A percentile compares a stretch with the other conserved stretches of the same genome.
Evolutionary conservation across 2,113 vertebrate species (phyloP).

Genomic region (Pandion haliaetus): DNA sequence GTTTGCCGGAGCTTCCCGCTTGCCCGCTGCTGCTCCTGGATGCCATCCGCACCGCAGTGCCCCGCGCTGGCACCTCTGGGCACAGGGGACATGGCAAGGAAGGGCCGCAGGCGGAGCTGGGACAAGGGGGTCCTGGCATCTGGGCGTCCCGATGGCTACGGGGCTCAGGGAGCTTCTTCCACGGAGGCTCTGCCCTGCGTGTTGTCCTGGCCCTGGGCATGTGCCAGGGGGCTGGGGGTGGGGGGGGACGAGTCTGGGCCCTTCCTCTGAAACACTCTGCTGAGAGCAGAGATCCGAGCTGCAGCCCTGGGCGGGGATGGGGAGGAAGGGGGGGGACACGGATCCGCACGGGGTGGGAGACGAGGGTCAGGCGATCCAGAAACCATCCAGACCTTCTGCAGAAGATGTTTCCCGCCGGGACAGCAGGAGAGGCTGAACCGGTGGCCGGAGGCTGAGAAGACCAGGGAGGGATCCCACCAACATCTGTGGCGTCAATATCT

Average conservation of each 20-base stretch:
- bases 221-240: accelerated
- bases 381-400: neutral
- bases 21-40: neutral
- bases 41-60: accelerated
- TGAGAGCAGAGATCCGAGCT: neutral
- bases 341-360: neutral
- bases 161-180: neutral
- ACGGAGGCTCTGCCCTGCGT: accelerated
- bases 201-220: accelerated
- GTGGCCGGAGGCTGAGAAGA: neutral
- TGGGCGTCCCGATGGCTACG: accelerated
- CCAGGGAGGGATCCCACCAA: neutral
- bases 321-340: accelerated
- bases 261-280: neutral
- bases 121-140: neutral
- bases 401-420: neutral
- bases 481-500: neutral
- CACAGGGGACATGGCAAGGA: accelerated
- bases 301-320: neutral
- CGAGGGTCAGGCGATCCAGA: neutral
- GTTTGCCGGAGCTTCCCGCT: accelerated
- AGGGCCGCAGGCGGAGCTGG: neutral
- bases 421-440: neutral
- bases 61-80: neutral
- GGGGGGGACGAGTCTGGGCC: neutral